Evolutionary conservation across 2,888 invertebrate genomes (phyloP).

Genomic region (Lingula anatina): DNA sequence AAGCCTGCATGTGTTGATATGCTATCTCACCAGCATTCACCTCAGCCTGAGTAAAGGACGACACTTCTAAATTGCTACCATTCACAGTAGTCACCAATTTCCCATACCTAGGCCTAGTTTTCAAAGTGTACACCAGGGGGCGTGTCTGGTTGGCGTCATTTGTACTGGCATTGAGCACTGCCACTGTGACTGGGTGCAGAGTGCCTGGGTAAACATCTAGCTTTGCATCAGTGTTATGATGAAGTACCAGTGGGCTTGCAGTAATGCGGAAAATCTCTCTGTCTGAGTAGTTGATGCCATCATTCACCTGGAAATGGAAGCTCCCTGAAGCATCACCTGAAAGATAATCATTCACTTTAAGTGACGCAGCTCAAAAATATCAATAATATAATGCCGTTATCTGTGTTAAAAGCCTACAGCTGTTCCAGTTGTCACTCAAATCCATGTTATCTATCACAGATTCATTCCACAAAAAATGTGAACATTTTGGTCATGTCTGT

Average conservation of each 20-base stretch:
- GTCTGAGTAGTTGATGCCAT: slow-evolving; percentile 76
- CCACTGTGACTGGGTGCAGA: slow-evolving; percentile 71
- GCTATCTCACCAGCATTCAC: slow-evolving; percentile 78
- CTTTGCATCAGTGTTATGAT: slow-evolving; percentile 62
- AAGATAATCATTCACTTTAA: no score
- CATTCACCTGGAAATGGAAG: slow-evolving; percentile 78
- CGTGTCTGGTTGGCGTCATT: slow-evolving; percentile 60
- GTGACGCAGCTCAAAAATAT: no score
- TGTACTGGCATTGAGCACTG: slow-evolving; percentile 69
- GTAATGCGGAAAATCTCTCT: slow-evolving; percentile 68
- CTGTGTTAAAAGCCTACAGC: no score
- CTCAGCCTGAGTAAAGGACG: slow-evolving; percentile 73
- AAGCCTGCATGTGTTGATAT: slow-evolving; percentile 56
- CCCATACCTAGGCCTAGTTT: slow-evolving; percentile 28
- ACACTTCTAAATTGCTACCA: slow-evolving; percentile 20
- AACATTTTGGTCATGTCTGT: no score
- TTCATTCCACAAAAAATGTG: no score
- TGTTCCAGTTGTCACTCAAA: no score
- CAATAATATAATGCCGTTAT: no score
- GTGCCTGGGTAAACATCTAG: slow-evolving; percentile 82
- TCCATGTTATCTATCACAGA: no score
- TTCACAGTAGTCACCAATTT: slow-evolving; percentile 25
- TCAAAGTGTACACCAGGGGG: slow-evolving; percentile 33
- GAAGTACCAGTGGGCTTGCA: slow-evolving; percentile 67
- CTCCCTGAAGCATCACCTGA: slow-evolving; percentile 70